A percentile compares a stretch with the other conserved stretches of the same genome.
These are phyloP conservation scores for Meghimatium bilineatum DNA, from an alignment of 2,888 invertebrate species.

Conservation along the genomic window DNA sequence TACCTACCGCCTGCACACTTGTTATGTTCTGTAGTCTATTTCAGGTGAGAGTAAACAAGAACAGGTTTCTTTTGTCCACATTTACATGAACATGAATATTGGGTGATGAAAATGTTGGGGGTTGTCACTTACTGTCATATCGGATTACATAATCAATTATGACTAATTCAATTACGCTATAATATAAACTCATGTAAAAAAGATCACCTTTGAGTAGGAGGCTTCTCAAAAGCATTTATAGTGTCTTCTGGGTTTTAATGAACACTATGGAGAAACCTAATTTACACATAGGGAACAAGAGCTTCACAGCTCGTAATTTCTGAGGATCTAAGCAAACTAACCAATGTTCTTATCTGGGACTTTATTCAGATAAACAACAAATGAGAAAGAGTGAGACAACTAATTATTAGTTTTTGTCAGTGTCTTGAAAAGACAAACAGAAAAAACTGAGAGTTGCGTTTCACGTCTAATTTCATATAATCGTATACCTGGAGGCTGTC, in stretches of 20 bases:
- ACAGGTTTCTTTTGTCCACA: not conserved
- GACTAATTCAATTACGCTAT: not conserved
- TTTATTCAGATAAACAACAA: not conserved
- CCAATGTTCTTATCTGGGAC: not conserved
- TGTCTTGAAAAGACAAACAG: not conserved
- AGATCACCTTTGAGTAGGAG: no score
- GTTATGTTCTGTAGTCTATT: conserved; percentile 21
- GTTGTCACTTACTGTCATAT: not conserved
- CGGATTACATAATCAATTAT: not conserved
- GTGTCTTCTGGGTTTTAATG: no score
- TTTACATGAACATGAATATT: not conserved
- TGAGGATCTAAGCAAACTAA: no score
- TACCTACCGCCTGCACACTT: not conserved
- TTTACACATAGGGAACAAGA: no score
- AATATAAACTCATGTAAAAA: not conserved
- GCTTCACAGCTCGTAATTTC: no score
- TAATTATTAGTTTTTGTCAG: not conserved
- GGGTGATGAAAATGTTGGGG: not conserved
- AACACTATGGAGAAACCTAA: no score
- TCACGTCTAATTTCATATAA: not conserved
- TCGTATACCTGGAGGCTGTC: no score
- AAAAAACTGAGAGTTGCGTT: not conserved
- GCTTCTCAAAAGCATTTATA: no score
- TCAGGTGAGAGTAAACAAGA: not conserved
- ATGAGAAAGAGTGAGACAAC: not conserved